Percentiles rank a stretch among this genome's conserved stretches.
Conservation (phyloP, 1,140 invertebrate species). For the Leptonema lineaticorne region DNA sequence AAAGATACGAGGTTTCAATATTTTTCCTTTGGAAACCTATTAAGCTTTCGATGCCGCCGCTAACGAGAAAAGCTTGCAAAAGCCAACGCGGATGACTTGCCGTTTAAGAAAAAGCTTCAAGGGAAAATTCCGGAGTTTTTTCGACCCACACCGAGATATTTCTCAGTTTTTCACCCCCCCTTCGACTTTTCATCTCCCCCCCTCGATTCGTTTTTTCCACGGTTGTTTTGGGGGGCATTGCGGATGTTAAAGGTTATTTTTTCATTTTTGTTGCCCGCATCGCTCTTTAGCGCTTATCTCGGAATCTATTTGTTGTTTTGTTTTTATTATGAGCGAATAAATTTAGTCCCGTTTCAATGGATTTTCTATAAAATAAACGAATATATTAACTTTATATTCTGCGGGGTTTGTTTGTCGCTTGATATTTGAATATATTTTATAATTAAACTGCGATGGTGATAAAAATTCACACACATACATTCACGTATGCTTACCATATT, state of each 20-base stretch:
- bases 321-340: not conserved
- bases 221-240: not conserved
- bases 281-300: not conserved
- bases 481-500: too few species aligned
- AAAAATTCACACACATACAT: too few species aligned
- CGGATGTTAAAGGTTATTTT: not conserved
- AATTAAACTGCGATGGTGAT: too few species aligned
- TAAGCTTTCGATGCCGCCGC: slow-evolving; percentile 4
- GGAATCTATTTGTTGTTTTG: not conserved
- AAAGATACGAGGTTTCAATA: not conserved
- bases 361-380: too few species aligned
- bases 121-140: not conserved
- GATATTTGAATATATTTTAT: too few species aligned
- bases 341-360: too few species aligned
- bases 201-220: not conserved
- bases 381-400: too few species aligned
- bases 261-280: not conserved
- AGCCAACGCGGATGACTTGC: slow-evolving; percentile 19
- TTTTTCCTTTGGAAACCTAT: slow-evolving; percentile 11
- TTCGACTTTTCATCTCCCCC: too few species aligned
- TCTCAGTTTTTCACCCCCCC: not conserved
- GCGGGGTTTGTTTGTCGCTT: too few species aligned
- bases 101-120: not conserved
- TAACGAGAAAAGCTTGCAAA: slow-evolving; percentile 18
- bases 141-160: too few species aligned